These are phyloP conservation scores for Protobothrops mucrosquamatus DNA, from an alignment of 2,113 vertebrate species.

Conservation along the genomic window DNA sequence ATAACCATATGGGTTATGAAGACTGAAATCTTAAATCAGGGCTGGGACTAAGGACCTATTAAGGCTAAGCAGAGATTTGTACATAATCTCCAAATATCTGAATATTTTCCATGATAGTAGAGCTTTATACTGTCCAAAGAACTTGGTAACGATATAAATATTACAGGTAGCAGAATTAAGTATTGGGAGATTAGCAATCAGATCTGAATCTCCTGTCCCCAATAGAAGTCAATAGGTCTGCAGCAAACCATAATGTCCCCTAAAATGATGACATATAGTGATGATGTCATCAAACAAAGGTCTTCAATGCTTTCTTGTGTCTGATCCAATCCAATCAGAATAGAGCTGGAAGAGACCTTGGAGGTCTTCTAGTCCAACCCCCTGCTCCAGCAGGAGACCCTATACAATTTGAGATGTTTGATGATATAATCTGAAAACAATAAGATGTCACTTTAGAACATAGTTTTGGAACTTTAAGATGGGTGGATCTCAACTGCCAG, in stretches of 20 bases:
- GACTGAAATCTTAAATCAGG: background rate
- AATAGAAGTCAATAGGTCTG: background rate
- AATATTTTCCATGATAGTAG: background rate
- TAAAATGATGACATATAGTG: background rate
- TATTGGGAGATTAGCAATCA: background rate
- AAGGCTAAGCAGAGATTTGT: background rate
- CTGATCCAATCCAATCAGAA: background rate
- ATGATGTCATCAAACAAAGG: background rate
- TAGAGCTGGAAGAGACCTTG: no score
- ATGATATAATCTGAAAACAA: background rate
- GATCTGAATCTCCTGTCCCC: background rate
- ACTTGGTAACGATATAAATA: background rate
- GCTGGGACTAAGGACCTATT: background rate
- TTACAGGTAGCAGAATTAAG: background rate
- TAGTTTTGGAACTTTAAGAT: background rate
- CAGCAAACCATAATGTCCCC: background rate
- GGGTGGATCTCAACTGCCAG: background rate
- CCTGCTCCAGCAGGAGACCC: no score
- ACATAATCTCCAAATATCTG: background rate
- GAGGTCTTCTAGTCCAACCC: no score
- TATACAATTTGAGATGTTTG: background rate
- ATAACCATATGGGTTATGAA: background rate
- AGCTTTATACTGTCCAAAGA: background rate
- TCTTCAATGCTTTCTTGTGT: background rate
- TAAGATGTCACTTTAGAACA: background rate